A percentile compares a stretch with the other conserved stretches of the same genome.
These are phyloP conservation scores for Malurus leucopterus DNA, from an alignment of 2,797 vertebrate species.

Conservation along the genomic window DNA sequence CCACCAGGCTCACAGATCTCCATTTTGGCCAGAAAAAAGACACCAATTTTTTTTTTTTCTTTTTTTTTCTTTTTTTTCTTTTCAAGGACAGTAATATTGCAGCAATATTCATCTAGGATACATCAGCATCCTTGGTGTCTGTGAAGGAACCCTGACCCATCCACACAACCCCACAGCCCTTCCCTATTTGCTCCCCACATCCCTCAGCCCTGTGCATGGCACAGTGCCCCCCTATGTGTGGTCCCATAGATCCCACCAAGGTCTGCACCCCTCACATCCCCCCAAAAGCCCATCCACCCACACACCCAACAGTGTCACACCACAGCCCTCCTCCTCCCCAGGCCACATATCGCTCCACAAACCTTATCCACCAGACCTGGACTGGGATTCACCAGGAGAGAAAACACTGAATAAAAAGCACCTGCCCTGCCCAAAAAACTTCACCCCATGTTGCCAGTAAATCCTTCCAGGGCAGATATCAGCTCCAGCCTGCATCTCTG, in stretches of 20 bases:
- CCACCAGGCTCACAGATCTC: neutral
- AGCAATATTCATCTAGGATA: neutral
- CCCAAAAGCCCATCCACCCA: neutral
- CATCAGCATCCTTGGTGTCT: neutral
- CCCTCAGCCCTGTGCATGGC: neutral
- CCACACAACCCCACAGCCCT: neutral
- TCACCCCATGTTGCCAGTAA: neutral
- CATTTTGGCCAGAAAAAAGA: neutral
- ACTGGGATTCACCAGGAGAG: neutral
- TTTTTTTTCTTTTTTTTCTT: neutral
- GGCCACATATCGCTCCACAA: neutral
- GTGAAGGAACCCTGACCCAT: neutral
- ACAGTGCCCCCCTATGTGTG: rapidly evolving
- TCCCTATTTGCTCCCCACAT: neutral
- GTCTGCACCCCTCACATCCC: neutral
- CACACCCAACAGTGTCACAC: neutral
- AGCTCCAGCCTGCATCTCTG: neutral
- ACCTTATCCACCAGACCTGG: neutral
- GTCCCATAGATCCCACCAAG: neutral
- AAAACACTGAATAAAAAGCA: neutral
- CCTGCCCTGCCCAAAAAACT: neutral
- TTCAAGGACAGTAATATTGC: neutral
- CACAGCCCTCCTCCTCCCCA: neutral
- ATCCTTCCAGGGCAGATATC: neutral
- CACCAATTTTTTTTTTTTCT: too few relatives aligned